Conservation (phyloP, 2,888 invertebrate species). For the Hermodice carunculata region DNA sequence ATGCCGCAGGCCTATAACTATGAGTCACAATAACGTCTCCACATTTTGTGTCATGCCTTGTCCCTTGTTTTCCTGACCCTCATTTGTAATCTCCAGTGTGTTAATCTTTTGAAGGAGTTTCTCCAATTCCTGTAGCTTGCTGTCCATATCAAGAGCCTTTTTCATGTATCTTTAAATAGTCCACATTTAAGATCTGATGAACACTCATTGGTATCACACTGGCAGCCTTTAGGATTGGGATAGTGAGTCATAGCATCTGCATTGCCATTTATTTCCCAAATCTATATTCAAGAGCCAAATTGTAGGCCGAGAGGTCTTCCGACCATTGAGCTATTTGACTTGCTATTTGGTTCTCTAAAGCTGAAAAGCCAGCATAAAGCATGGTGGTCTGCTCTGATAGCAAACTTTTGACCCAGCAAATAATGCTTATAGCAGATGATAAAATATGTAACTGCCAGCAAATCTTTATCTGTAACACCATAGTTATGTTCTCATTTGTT, state of each 20-base stretch:
- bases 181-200: no score
- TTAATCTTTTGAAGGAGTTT: no score
- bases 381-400: slow-evolving; percentile 4
- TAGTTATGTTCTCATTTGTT: slow-evolving; percentile 9
- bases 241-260: slow-evolving; percentile 3
- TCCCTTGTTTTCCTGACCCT: no score
- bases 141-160: no score
- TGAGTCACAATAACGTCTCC: no score
- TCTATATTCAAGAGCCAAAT: slow-evolving; percentile 2
- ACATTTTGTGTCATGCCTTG: no score
- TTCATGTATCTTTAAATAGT: no score
- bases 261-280: background rate
- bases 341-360: background rate
- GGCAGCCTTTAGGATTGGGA: no score
- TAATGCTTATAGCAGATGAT: slow-evolving; percentile 4
- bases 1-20: no score
- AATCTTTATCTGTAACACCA: slow-evolving; percentile 15
- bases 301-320: background rate
- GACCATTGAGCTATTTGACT: background rate
- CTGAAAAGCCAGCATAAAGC: background rate
- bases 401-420: slow-evolving; percentile 2
- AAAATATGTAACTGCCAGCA: slow-evolving; percentile 13
- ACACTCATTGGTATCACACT: no score
- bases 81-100: no score
- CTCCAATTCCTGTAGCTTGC: no score